These are phyloP conservation scores for Odontamblyopus lacepedii DNA, from an alignment of 2,797 vertebrate species.

Conservation along the genomic window DNA sequence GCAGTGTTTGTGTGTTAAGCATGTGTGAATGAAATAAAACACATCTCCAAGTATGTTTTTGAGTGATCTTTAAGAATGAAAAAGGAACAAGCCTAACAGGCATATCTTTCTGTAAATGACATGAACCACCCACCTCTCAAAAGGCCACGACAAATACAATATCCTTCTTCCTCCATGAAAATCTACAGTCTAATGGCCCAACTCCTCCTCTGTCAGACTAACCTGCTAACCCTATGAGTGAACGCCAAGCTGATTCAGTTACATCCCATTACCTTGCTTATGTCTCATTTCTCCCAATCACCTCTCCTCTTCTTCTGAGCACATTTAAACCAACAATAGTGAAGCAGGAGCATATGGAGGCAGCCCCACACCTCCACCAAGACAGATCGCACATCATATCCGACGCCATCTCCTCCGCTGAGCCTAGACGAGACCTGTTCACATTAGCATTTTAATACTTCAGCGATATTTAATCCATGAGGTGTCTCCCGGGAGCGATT, in stretches of 20 bases:
- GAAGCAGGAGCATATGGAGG: constrained; percentile 47
- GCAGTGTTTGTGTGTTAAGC: too few species aligned
- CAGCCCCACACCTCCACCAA: constrained; percentile 48
- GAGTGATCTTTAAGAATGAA: not conserved
- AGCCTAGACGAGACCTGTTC: constrained; percentile 22
- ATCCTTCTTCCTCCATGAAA: constrained; percentile 18
- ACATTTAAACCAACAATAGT: constrained; percentile 39
- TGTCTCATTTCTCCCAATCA: constrained; percentile 52
- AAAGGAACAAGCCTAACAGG: not conserved
- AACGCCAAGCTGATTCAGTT: constrained; percentile 37
- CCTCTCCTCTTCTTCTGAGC: constrained; percentile 36
- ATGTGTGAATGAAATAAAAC: too few species aligned
- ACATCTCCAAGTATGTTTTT: too few species aligned
- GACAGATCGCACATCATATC: constrained; percentile 61
- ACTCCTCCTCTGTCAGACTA: constrained; percentile 23
- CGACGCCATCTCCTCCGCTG: constrained; percentile 36
- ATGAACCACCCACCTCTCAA: constrained; percentile 10
- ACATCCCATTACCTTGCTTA: constrained; percentile 41
- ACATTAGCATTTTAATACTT: constrained; percentile 67
- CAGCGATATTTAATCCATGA: constrained; percentile 67
- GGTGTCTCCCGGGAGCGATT: constrained; percentile 54
- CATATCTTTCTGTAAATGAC: not conserved
- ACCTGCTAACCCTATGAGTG: constrained; percentile 29
- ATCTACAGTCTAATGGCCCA: constrained; percentile 35
- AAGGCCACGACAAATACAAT: constrained; percentile 9